Evolutionary conservation across 2,888 invertebrate genomes (phyloP).

Genomic region (Stenurella melanura): DNA sequence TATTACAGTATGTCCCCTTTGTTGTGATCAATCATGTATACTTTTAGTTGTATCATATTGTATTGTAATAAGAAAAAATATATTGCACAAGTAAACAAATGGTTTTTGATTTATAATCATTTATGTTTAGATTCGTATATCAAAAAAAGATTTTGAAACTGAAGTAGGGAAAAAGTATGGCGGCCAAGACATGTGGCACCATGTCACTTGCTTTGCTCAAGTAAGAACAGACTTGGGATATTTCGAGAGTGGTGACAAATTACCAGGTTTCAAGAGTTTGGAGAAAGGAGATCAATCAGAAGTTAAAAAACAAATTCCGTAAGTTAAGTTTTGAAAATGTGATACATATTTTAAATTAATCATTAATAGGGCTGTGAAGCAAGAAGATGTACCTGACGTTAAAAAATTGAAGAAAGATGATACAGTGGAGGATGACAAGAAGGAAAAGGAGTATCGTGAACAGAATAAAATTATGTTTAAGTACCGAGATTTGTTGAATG

Average conservation of each 20-base stretch:
- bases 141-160: conserved; percentile 89
- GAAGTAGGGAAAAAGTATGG: conserved; percentile 88
- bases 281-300: conserved; percentile 82
- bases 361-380: conserved; percentile 70
- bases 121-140: conserved; percentile 78
- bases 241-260: conserved; percentile 80
- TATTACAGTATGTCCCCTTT: too few relatives aligned
- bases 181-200: conserved; percentile 92
- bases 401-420: conserved; percentile 84
- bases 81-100: neutral
- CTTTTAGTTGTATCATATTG: too few relatives aligned
- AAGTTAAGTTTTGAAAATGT: conserved; percentile 67
- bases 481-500: conserved; percentile 79
- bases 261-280: conserved; percentile 86
- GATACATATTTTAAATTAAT: neutral
- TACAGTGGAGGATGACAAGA: conserved; percentile 73
- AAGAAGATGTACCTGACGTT: conserved; percentile 77
- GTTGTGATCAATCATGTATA: too few relatives aligned
- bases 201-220: conserved; percentile 91
- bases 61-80: neutral
- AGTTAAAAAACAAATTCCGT: conserved; percentile 81
- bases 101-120: conserved; percentile 15
- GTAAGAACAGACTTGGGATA: conserved; percentile 83
- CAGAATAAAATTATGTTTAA: conserved; percentile 85
- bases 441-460: conserved; percentile 79